Conservation (phyloP, 1,140 invertebrate genomes). For the Ridgeia piscesae region DNA sequence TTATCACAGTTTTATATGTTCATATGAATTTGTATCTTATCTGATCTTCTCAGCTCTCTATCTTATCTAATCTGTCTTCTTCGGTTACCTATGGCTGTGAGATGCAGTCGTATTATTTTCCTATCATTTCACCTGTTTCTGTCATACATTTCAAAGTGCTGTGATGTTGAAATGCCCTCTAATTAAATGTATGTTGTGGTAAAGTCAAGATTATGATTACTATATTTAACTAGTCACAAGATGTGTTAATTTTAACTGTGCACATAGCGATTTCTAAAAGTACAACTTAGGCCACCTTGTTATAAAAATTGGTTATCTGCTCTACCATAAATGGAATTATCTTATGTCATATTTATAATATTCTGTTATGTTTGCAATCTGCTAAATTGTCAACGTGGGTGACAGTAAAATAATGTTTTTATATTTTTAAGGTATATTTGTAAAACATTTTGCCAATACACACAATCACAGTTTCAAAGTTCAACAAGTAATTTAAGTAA, state of each 20-base stretch:
- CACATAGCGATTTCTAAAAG: not conserved
- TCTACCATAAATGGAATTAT: not conserved
- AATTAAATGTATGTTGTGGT: not conserved
- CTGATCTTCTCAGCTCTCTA: too few species aligned
- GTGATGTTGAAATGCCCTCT: not conserved
- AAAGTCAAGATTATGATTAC: not conserved
- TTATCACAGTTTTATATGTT: not conserved
- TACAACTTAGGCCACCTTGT: not conserved
- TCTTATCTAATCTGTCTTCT: too few species aligned
- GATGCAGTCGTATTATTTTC: not conserved
- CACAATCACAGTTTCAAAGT: too few species aligned
- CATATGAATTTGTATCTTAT: not conserved
- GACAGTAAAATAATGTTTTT: not conserved
- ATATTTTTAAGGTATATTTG: too few species aligned
- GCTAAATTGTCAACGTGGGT: not conserved
- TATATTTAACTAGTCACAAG: not conserved
- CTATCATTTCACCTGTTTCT: not conserved
- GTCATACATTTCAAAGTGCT: not conserved
- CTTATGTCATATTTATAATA: not conserved
- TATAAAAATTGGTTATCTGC: not conserved
- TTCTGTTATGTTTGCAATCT: not conserved
- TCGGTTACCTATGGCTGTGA: too few species aligned
- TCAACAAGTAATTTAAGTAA: too few species aligned
- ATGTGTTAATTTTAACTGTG: not conserved
- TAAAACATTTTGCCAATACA: too few species aligned